Base-by-base conservation (phyloP, 2,113 vertebrate species). In the Chamaea fasciata region DNA sequence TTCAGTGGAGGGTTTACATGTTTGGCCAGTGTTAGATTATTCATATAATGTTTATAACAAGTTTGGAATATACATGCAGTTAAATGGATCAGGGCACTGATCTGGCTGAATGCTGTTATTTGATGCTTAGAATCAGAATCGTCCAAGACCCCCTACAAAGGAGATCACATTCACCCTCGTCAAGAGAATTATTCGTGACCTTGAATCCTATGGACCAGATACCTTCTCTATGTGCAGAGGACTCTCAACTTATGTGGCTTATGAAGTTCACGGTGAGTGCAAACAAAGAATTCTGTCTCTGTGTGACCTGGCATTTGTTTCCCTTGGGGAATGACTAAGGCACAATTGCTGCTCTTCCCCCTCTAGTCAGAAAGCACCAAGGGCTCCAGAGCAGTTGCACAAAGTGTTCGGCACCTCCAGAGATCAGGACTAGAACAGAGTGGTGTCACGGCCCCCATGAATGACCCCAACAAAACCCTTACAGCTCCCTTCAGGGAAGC, bases 321-420 rank as follows among this genome's bases (percentile, higher is more conserved):
- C 20, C 8, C 49, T 18, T 12, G 16, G 30, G 56, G 20, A 20
- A 7, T 7, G 20, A 24, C 2, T 2, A 9, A 13, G 2, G 13
- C 13, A n/a, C 24, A 13, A 4, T 1, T 30, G 26, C 20, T 63
- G 57, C 57, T 46, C 39, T 23, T 46, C 18, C 27, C 13, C 8
- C 19, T 44, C 19, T 17, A 44, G 44, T 19, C 49, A 26, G 15
- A 18, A 19, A 15, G 19, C 15, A 15, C 10, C 31, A 20, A 30
- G 26, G 19, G 8, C 10, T 30, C 3, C 79, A 30, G 63, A 27
- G 65, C 23, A 28, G 7, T 7, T 39, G n/a, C 6, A 19, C 24
- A 30, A 41, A 41, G 15, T 18, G 7, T 22, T 47, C 0, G 1
- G 2, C 10, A 26, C 2, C n/a, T 39, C 3, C 1, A 4, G 22